phyloP scores from a whole-genome alignment of 2,888 invertebrate species.

The Coleophora deauratella region DNA sequence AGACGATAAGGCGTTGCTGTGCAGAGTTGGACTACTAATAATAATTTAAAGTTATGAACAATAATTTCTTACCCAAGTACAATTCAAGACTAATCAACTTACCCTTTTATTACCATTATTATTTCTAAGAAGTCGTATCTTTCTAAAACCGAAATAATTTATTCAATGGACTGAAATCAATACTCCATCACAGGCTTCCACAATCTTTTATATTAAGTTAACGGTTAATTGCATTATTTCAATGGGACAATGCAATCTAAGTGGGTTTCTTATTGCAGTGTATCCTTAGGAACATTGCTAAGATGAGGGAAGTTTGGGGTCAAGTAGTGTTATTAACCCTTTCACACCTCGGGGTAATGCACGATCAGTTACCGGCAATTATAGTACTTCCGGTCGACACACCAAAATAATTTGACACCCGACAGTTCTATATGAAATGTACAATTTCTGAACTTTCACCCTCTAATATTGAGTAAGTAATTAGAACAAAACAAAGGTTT shows the following conservation, averaged over 20 bases:
- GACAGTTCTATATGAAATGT: slow-evolving; percentile 7
- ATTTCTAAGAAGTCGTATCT: not conserved
- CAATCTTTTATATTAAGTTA: slow-evolving; percentile 1
- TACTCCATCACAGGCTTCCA: not conserved
- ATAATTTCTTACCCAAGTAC: no score
- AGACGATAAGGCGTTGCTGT: not conserved
- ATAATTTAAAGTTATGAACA: no score
- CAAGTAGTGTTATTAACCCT: slow-evolving; percentile 69
- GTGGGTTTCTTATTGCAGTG: not conserved
- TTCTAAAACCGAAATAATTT: no score
- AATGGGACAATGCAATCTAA: slow-evolving; percentile 5
- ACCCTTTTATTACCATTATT: not conserved
- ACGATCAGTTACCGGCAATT: slow-evolving; percentile 65
- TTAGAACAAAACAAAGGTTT: not conserved
- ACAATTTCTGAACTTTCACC: not conserved
- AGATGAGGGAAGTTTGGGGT: slow-evolving; percentile 49
- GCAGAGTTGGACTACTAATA: not conserved
- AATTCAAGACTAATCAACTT: no score
- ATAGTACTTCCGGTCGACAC: slow-evolving; percentile 49
- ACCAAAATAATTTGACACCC: slow-evolving; percentile 38
- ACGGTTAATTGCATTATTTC: slow-evolving; percentile 9
- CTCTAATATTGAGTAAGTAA: not conserved
- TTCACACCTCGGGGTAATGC: slow-evolving; percentile 60
- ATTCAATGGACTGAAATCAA: slow-evolving; percentile 1
- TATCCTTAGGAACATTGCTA: slow-evolving; percentile 9